These are phyloP conservation scores for Cecidostiba fungosa DNA, from an alignment of 2,888 invertebrate genomes.

Conservation along the genomic window DNA sequence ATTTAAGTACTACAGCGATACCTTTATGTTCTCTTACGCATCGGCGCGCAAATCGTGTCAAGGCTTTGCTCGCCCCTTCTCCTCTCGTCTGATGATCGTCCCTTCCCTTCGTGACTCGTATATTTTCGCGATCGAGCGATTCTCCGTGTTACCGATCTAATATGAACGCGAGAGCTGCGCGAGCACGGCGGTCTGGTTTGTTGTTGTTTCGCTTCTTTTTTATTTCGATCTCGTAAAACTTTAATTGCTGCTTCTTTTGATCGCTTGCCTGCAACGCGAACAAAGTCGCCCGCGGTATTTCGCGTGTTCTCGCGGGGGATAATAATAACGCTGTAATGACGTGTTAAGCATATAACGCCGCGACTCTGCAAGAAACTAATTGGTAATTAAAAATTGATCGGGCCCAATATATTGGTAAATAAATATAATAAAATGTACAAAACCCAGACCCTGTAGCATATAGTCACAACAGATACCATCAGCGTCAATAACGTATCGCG, in stretches of 20 bases:
- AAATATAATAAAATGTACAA: too few relatives aligned
- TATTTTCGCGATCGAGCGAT: slow-evolving; percentile 18
- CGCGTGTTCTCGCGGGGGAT: too few relatives aligned
- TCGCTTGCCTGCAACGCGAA: not conserved
- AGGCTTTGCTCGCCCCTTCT: slow-evolving; percentile 24
- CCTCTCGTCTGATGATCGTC: not conserved
- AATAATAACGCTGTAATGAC: too few relatives aligned
- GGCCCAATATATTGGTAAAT: too few relatives aligned
- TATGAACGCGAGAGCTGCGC: too few relatives aligned
- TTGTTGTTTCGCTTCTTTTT: too few relatives aligned
- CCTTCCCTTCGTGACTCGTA: not conserved
- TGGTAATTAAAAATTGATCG: not conserved
- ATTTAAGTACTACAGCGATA: slow-evolving; percentile 46
- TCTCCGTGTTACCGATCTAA: too few relatives aligned
- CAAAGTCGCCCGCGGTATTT: not conserved
- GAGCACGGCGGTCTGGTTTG: too few relatives aligned
- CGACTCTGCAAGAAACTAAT: not conserved
- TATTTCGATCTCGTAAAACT: not conserved
- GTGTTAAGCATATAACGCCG: too few relatives aligned
- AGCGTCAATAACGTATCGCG: not conserved
- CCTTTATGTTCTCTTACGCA: slow-evolving; percentile 49
- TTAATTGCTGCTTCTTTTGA: slow-evolving; percentile 1
- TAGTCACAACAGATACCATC: not conserved
- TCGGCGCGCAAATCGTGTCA: slow-evolving; percentile 57
- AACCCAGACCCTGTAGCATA: too few relatives aligned